Evolutionary conservation across 2,888 invertebrate species (phyloP).

Genomic region (Arrhopalites spinosus): DNA sequence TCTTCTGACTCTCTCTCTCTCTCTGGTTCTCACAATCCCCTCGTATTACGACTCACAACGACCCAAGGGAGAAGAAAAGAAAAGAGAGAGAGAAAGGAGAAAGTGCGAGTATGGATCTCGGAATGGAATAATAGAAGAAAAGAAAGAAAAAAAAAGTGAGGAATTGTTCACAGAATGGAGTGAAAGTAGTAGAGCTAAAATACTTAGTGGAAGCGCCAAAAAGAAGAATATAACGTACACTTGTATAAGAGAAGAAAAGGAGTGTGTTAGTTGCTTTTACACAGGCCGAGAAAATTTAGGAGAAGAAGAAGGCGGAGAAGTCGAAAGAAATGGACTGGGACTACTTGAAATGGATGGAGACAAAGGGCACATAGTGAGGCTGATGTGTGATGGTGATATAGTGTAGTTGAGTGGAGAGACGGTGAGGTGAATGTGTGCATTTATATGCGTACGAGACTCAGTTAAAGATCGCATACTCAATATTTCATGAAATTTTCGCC

Average conservation of each 20-base stretch:
- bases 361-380: slow-evolving; percentile 38
- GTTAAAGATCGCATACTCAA: slow-evolving; percentile 36
- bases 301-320: slow-evolving; percentile 26
- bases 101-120: neutral
- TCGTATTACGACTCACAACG: neutral
- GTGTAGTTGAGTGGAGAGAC: slow-evolving; percentile 22
- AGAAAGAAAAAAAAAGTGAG: slow-evolving; percentile 15
- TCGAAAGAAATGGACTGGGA: slow-evolving; percentile 41
- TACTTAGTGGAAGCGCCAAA: slow-evolving; percentile 19
- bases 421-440: slow-evolving; percentile 23
- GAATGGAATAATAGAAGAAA: slow-evolving; percentile 24
- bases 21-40: neutral
- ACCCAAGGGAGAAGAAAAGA: slow-evolving; percentile 17
- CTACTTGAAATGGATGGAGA: slow-evolving; percentile 42
- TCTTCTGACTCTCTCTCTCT: neutral
- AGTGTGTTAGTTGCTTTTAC: slow-evolving; percentile 27
- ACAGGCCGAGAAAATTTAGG: slow-evolving; percentile 11
- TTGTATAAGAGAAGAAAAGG: slow-evolving; percentile 5
- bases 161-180: slow-evolving; percentile 30
- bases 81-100: slow-evolving; percentile 6
- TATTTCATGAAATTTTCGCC: slow-evolving; percentile 38
- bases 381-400: slow-evolving; percentile 28
- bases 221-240: no score
- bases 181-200: slow-evolving; percentile 13
- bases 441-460: slow-evolving; percentile 34